Conservation (phyloP, 2,113 vertebrate species). For the Callipepla californica region DNA sequence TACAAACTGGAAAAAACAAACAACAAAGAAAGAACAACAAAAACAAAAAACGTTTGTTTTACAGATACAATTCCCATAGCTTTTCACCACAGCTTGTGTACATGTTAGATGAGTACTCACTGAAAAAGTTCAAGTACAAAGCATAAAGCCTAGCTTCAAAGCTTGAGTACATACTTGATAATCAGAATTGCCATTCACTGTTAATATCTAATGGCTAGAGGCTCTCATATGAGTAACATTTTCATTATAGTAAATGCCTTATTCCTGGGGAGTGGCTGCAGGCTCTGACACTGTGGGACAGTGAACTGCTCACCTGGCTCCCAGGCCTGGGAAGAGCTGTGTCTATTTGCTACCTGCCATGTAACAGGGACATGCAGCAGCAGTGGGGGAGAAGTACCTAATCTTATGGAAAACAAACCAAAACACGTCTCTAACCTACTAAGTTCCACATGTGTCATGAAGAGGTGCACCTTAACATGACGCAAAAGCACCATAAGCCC, state of each 20-base stretch:
- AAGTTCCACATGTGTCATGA: accelerated
- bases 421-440: no score
- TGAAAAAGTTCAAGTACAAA: not conserved
- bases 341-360: not conserved
- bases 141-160: not conserved
- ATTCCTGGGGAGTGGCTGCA: not conserved
- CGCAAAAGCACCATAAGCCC: not conserved
- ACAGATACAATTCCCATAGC: not conserved
- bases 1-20: not conserved
- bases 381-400: not conserved
- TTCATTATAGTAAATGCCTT: not conserved
- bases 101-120: not conserved
- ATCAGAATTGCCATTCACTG: not conserved
- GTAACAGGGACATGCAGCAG: not conserved
- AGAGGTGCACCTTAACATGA: not conserved
- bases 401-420: not conserved
- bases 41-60: not conserved
- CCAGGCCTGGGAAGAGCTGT: not conserved
- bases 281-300: not conserved
- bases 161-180: not conserved
- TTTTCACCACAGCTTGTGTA: not conserved
- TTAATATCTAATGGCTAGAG: not conserved
- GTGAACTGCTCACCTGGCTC: not conserved
- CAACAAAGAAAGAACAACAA: not conserved
- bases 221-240: not conserved